phyloP scores from a whole-genome alignment of 2,797 vertebrate genomes.

The Takifugu rubripes region DNA sequence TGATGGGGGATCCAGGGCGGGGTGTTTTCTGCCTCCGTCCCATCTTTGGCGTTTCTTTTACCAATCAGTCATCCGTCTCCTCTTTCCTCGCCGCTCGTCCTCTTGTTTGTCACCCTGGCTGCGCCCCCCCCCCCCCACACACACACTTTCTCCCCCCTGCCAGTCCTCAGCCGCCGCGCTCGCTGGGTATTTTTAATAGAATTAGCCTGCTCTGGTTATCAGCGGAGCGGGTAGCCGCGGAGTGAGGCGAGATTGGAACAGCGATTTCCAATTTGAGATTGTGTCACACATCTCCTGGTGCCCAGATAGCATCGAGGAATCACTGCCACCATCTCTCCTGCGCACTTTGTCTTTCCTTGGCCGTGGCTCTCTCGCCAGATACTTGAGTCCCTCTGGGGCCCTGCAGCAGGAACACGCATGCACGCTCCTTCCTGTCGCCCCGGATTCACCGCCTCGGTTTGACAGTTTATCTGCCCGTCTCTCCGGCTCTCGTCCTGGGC shows the following conservation, averaged over 20 bases:
- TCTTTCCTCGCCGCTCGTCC: constrained; percentile 24
- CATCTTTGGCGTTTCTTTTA: constrained; percentile 40
- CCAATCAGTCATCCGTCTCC: constrained; percentile 39
- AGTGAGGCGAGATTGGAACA: constrained; percentile 80
- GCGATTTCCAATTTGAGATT: constrained; percentile 85
- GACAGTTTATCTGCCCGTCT: constrained; percentile 68
- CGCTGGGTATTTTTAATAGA: constrained; percentile 78
- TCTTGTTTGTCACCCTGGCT: constrained; percentile 31
- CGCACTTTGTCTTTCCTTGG: constrained; percentile 50
- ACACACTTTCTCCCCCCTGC: not conserved
- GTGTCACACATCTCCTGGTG: constrained; percentile 77
- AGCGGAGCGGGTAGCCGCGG: constrained; percentile 60
- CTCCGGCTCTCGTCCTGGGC: constrained; percentile 48
- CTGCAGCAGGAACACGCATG: constrained; percentile 46
- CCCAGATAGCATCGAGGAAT: constrained; percentile 76
- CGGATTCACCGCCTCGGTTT: constrained; percentile 48
- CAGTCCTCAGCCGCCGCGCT: constrained; percentile 45
- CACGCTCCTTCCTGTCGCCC: constrained; percentile 49
- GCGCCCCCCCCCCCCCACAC: constrained; percentile 10
- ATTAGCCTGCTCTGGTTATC: constrained; percentile 78
- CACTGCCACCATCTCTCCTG: constrained; percentile 67
- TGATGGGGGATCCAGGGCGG: constrained; percentile 23
- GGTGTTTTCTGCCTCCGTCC: constrained; percentile 37
- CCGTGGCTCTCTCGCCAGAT: constrained; percentile 20
- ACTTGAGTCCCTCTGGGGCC: constrained; percentile 43